Percentiles rank a stretch among this genome's conserved stretches.
Conservation (phyloP, 2,888 invertebrate genomes). For the Acholoe squamosa region DNA sequence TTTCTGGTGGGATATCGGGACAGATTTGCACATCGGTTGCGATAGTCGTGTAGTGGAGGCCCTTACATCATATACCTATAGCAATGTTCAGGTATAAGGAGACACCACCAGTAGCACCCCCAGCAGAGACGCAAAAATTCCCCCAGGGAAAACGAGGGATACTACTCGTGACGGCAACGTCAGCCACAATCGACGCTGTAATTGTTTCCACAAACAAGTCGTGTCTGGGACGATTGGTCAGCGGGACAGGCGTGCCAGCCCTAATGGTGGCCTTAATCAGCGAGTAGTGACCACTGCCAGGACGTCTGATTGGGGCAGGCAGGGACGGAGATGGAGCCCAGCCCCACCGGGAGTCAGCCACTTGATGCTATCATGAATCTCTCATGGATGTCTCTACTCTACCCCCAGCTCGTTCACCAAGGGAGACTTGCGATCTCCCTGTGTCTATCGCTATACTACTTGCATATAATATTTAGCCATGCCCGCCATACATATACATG, state of each 20-base stretch:
- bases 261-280: conserved; percentile 43
- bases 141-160: background rate
- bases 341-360: conserved; percentile 4
- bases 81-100: background rate
- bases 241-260: background rate
- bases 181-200: conserved; percentile 37
- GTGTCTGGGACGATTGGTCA: conserved; percentile 7
- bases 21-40: no score
- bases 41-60: no score
- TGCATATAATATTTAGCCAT: no score
- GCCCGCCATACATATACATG: no score
- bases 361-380: conserved; percentile 52
- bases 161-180: conserved; percentile 2
- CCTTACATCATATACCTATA: no score
- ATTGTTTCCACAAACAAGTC: conserved; percentile 46
- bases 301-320: conserved; percentile 8
- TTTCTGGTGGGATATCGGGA: no score
- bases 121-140: background rate
- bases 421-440: no score
- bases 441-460: no score
- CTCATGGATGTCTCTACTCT: background rate
- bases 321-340: background rate
- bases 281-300: conserved; percentile 26
- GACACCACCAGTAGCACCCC: background rate
- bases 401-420: background rate